phyloP scores from a whole-genome alignment of 1,140 invertebrate species.

The Vanessa atalanta region DNA sequence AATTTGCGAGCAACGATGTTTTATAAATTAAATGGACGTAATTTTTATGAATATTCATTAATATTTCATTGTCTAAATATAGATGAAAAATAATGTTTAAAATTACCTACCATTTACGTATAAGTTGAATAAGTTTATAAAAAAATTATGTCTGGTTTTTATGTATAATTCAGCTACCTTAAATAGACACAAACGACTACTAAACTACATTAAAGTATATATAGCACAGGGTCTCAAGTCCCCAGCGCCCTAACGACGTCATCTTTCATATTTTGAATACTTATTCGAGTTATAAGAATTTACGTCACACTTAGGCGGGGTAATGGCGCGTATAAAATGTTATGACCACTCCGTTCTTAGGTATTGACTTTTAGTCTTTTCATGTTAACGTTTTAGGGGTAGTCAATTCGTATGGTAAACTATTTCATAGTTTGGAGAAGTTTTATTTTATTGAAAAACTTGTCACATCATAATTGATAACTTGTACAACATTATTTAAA shows the following conservation, averaged over 20 bases:
- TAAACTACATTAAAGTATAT: slow-evolving; percentile 25
- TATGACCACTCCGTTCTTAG: slow-evolving; percentile 59
- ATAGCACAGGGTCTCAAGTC: slow-evolving; percentile 13
- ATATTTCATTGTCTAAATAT: not conserved
- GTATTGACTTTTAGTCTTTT: slow-evolving; percentile 58
- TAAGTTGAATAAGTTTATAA: not conserved
- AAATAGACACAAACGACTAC: slow-evolving; percentile 8
- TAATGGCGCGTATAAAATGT: slow-evolving; percentile 62
- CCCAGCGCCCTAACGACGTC: slow-evolving; percentile 46
- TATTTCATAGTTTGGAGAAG: not conserved
- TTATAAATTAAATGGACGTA: slow-evolving; percentile 4
- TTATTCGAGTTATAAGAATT: slow-evolving; percentile 63
- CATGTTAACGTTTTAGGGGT: slow-evolving; percentile 37
- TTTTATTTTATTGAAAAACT: not conserved
- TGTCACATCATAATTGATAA: no score
- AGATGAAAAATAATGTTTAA: no score
- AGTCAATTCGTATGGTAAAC: slow-evolving; percentile 11
- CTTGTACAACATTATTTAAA: no score
- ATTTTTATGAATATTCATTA: not conserved
- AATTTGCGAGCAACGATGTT: slow-evolving; percentile 21
- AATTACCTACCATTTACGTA: no score
- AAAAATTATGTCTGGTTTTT: slow-evolving; percentile 2
- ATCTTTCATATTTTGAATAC: slow-evolving; percentile 65
- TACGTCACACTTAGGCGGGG: slow-evolving; percentile 57
- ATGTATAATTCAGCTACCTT: slow-evolving; percentile 17